A percentile compares a stretch with the other conserved stretches of the same genome.
Evolutionary conservation across 2,113 vertebrate species (phyloP).

Genomic region (Glareola pratincola): DNA sequence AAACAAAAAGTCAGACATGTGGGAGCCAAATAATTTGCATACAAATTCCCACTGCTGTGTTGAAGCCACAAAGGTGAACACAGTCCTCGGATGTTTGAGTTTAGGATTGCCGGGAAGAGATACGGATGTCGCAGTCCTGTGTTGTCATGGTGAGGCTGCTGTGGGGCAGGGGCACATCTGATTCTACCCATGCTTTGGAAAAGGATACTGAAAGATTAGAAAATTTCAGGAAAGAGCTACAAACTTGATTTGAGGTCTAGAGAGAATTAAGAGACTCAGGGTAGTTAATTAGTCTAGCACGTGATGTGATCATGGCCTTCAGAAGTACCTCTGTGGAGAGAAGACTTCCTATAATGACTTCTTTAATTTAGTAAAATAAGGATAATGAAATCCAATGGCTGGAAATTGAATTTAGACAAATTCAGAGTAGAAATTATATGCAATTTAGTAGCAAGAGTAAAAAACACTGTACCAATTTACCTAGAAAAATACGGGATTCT

Average conservation of each 20-base stretch:
- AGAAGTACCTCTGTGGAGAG: constrained; percentile 28
- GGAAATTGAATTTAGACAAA: constrained; percentile 57
- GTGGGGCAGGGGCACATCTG: fast-evolving
- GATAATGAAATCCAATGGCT: constrained; percentile 58
- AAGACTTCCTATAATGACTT: constrained; percentile 54
- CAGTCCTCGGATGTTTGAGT: background rate
- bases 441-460: constrained; percentile 21
- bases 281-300: constrained; percentile 26
- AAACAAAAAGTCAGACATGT: background rate
- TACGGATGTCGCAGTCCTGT: fast-evolving
- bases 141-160: background rate
- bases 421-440: constrained; percentile 50
- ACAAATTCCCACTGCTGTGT: background rate
- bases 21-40: background rate
- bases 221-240: background rate
- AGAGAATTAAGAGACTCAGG: constrained; percentile 5
- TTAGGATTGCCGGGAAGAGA: background rate
- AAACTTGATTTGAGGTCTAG: constrained; percentile 3
- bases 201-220: background rate
- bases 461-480: background rate
- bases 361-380: constrained; percentile 53
- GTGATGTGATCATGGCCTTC: constrained; percentile 43
- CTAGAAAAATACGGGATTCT: background rate
- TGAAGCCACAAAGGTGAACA: background rate
- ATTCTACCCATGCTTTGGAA: background rate